Evolutionary conservation across 1,140 invertebrate species (phyloP).

Genomic region (Dolichoris vasculosae): DNA sequence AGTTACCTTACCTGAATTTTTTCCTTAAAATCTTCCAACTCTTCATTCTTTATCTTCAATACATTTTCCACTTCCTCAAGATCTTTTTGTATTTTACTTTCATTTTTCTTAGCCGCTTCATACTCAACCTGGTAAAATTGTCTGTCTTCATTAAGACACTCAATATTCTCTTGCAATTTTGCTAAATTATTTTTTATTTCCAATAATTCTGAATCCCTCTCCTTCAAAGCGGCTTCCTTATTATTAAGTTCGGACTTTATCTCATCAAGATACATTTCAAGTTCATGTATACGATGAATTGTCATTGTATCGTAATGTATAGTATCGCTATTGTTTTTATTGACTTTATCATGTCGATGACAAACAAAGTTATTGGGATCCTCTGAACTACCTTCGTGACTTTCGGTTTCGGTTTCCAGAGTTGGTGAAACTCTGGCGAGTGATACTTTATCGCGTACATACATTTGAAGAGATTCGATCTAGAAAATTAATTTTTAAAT

Average conservation of each 20-base stretch:
- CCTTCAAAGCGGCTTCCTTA: constrained; percentile 75
- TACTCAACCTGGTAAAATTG: constrained; percentile 77
- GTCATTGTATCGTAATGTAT: constrained; percentile 21
- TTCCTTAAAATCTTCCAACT: constrained; percentile 76
- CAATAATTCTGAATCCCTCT: constrained; percentile 75
- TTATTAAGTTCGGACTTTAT: constrained; percentile 74
- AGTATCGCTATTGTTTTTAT: background rate
- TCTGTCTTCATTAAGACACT: constrained; percentile 76
- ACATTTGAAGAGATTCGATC: constrained; percentile 18
- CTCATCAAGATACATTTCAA: constrained; percentile 76
- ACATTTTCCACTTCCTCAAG: constrained; percentile 76
- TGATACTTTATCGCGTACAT: background rate
- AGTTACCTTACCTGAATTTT: constrained; percentile 67
- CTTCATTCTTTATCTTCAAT: constrained; percentile 75
- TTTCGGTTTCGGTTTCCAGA: background rate
- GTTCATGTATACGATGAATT: constrained; percentile 61
- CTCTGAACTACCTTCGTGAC: constrained; percentile 28
- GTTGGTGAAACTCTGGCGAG: background rate
- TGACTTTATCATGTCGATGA: constrained; percentile 31
- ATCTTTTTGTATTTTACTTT: constrained; percentile 76
- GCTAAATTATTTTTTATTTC: constrained; percentile 77
- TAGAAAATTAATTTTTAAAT: background rate
- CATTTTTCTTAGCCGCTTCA: constrained; percentile 74
- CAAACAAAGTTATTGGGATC: constrained; percentile 37
- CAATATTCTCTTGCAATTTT: constrained; percentile 75